Percentiles rank a stretch among this genome's conserved stretches.
Evolutionary conservation across 2,797 vertebrate genomes (phyloP).

Genomic region (Sebastiscus tertius): DNA sequence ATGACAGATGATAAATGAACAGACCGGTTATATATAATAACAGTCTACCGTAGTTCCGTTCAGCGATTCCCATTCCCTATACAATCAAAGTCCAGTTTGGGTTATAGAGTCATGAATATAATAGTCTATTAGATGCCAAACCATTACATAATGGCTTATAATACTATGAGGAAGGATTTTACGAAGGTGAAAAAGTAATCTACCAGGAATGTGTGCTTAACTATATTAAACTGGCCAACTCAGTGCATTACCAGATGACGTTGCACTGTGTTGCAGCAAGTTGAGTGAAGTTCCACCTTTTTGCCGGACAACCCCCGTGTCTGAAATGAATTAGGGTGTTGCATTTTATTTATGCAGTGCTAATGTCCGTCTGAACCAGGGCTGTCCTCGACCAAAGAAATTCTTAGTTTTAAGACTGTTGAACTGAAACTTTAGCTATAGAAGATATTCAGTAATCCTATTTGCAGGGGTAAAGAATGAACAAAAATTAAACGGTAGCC

Average conservation of each 20-base stretch:
- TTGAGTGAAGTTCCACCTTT: background rate
- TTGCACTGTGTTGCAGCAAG: background rate
- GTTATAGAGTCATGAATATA: background rate
- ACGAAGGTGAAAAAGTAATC: background rate
- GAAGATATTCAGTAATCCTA: background rate
- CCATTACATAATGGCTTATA: background rate
- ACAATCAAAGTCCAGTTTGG: background rate
- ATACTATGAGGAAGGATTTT: background rate
- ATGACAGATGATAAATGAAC: too few species aligned
- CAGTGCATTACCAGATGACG: background rate
- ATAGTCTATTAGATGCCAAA: background rate
- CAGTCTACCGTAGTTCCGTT: too few species aligned
- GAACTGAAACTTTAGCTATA: background rate
- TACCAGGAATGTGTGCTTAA: background rate
- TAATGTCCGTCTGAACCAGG: background rate
- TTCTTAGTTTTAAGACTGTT: too few species aligned
- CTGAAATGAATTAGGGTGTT: background rate
- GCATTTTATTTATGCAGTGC: background rate
- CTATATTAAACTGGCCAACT: background rate
- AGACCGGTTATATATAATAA: too few species aligned
- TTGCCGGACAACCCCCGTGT: rapidly evolving
- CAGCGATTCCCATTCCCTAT: background rate
- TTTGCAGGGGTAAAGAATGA: background rate
- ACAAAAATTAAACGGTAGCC: background rate
- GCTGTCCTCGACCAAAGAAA: too few species aligned